Evolutionary conservation across 92 coral and sea anemone genomes (phyloP), one percentile per base, ranked within the genome.

Genomic region (Chrysogorgia sp.): DNA sequence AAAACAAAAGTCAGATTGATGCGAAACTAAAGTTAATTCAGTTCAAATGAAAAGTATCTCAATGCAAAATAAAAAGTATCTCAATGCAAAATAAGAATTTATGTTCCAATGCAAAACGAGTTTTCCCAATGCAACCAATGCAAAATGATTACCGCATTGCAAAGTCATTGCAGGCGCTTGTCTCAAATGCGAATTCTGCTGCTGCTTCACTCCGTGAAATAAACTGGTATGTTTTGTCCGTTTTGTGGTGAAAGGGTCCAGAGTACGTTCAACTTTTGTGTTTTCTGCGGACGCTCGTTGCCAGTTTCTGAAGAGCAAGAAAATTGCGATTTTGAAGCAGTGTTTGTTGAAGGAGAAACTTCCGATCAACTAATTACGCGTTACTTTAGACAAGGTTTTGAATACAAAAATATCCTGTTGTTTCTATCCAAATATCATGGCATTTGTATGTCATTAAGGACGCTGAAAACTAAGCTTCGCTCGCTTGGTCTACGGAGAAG

Each of bases 371-470:
- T 66, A 14, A 40, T 66, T 24, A 41, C 26, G 8, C 74, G 55
- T 66, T 66, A 66, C 35, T 66, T 66, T 24, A 66, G 55, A 26
- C 74, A 41, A 35, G 74, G 74, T 4, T 66, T 35, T 41, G 21
- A 15, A 8, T 66, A 66, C 48, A 23, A 34, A 35, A 30, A 41
- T 32, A 66, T 66, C 43, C 55, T 66, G 24, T 2, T 35, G 1
- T 66, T 66, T 24, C 50, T 66, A n/a, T 35, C 52, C 15, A 66
- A 66, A 12, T 66, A 66, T 40, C 74, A 66, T 66, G 74, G 74
- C 49, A 66, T 66, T 41, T 13, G 24, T 17, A 66, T 66, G 9
- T 66, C 49, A 12, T 40, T 66, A n/a, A 40, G 74, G 15, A 35
- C 74, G 23, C 55, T 66, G 12, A 35, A 66, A 14, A 66, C 74